Evolutionary conservation across 92 coral and sea anemone species (phyloP), one percentile per base, ranked within the genome.

Genomic region (Parazoanthus atlanticus): DNA sequence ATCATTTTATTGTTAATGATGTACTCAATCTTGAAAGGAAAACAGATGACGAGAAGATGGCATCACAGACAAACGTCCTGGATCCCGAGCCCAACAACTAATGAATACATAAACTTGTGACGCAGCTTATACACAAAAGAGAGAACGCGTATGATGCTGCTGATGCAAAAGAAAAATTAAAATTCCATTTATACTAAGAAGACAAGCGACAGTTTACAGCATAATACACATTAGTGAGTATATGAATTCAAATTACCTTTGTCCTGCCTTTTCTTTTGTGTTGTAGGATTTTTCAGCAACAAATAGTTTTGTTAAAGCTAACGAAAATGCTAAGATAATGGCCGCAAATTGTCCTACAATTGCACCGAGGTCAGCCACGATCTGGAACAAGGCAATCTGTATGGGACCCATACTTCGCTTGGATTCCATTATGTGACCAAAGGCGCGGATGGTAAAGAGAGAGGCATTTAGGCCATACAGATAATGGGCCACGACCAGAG

Each of bases 371-470:
- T n/a, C 81, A 41, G 81, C 58, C 58, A 77, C 64, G 58, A 77
- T 77, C 41, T 29, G 26, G 32, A 77, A 77, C 58, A 77, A 46
- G 21, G 81, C 81, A n/a, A 77, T 77, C 34, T 77, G 81, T 25
- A 77, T 77, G 10, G 81, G 33, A 40, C 81, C 81, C 33, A 11
- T 77, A n/a, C n/a, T n/a, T 77, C 19, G 64, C 10, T n/a, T 43
- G 81, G 81, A 40, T 54, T 77, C 81, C 81, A 77, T 77, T 6
- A 77, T 43, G 64, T 41, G 64, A 13, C 81, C 81, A 77, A 77
- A 77, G 28, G 81, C 64, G 32, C 81, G 56, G 64, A 77, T 77
- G 25, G 81, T 41, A n/a, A 77, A 23, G 8, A 77, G 81, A 52
- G 81, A 41, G 33, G 81, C 61, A 25, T 77, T 77, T 16, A 77